These are phyloP conservation scores for Gila orcuttii DNA, from an alignment of 2,113 vertebrate species.

Conservation along the genomic window DNA sequence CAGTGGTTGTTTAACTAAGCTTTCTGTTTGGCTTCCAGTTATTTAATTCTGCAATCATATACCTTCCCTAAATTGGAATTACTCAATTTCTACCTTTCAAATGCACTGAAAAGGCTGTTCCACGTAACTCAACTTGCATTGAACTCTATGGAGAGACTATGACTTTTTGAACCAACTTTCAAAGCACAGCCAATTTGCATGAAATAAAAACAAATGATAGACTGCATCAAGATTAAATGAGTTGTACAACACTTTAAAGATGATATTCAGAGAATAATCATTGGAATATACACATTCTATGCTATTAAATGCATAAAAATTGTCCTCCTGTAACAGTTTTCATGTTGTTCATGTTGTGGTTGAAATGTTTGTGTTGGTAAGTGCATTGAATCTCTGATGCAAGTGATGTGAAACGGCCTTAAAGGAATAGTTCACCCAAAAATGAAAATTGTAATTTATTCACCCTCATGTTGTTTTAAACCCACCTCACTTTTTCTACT, in stretches of 20 bases:
- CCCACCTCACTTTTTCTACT: background rate
- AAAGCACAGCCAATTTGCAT: background rate
- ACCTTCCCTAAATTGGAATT: background rate
- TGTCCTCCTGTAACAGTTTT: background rate
- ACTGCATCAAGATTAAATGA: too few relatives aligned
- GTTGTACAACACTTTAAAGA: too few relatives aligned
- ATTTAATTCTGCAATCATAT: background rate
- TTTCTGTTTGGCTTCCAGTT: background rate
- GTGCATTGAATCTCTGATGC: background rate
- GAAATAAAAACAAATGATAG: too few relatives aligned
- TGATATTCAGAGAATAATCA: too few relatives aligned
- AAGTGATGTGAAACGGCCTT: background rate
- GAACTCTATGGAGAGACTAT: background rate
- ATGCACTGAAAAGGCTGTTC: background rate
- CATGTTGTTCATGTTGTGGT: background rate
- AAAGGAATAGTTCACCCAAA: background rate
- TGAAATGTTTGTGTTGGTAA: background rate
- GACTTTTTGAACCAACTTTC: slow-evolving; percentile 2
- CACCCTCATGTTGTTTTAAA: background rate
- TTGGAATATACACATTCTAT: background rate
- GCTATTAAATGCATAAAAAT: background rate
- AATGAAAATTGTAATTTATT: background rate
- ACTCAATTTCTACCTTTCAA: background rate
- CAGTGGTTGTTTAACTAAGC: slow-evolving; percentile 13
- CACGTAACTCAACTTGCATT: background rate